These are phyloP conservation scores for Pherbina coryleti DNA, from an alignment of 2,888 invertebrate species.

Conservation along the genomic window DNA sequence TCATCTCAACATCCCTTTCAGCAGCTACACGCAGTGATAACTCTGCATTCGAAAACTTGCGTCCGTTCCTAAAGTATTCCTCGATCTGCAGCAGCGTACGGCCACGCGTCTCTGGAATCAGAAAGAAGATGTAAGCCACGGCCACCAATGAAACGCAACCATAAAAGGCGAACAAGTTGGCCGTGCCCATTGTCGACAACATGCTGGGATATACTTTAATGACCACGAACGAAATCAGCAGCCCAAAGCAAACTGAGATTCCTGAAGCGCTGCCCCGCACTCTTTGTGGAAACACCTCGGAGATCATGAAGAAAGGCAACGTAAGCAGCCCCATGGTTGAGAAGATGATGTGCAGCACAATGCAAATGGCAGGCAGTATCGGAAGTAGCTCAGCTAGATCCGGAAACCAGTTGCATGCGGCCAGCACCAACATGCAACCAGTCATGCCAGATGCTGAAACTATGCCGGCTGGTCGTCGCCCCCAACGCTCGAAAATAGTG, in stretches of 20 bases:
- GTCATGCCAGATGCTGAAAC: constrained; percentile 77
- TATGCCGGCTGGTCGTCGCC: constrained; percentile 75
- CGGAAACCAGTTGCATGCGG: constrained; percentile 71
- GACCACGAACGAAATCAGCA: constrained; percentile 75
- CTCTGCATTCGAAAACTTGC: constrained; percentile 33
- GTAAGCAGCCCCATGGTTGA: constrained; percentile 73
- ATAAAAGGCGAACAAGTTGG: constrained; percentile 76
- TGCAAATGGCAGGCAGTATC: constrained; percentile 61
- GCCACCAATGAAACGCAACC: constrained; percentile 75
- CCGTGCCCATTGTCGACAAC: constrained; percentile 73
- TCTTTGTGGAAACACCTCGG: constrained; percentile 78
- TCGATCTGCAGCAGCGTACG: constrained; percentile 79
- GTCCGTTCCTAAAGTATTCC: constrained; percentile 66
- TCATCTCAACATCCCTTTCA: constrained; percentile 38
- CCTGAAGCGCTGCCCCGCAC: constrained; percentile 78
- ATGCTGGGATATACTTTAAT: constrained; percentile 78
- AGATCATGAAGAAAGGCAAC: constrained; percentile 82
- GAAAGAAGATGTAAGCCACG: constrained; percentile 74
- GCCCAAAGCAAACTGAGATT: constrained; percentile 75
- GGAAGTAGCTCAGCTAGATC: constrained; percentile 53
- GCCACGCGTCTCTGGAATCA: constrained; percentile 79
- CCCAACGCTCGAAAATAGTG: constrained; percentile 74
- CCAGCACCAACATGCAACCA: constrained; percentile 73
- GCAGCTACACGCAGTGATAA: neutral
- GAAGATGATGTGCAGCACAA: constrained; percentile 70